These are phyloP conservation scores for Anolis sagrei DNA, from an alignment of 2,113 vertebrate genomes.

Conservation along the genomic window DNA sequence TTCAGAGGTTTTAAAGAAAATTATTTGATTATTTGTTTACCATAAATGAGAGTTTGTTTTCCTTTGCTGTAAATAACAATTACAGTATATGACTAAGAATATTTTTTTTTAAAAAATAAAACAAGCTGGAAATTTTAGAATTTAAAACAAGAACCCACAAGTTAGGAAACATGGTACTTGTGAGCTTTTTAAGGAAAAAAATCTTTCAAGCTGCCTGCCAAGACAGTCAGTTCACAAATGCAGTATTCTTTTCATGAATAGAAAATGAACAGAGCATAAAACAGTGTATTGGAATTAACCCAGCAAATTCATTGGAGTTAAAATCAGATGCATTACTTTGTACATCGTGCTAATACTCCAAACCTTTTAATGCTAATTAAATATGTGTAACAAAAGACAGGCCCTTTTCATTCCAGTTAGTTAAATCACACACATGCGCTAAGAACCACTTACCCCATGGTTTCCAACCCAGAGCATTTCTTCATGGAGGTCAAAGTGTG, in stretches of 20 bases:
- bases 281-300: not conserved
- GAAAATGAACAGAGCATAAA: not conserved
- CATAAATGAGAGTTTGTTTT: too few relatives aligned
- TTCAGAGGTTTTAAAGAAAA: not conserved
- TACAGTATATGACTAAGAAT: not conserved
- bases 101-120: not conserved
- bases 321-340: not conserved
- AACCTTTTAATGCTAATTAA: too few relatives aligned
- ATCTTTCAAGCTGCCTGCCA: not conserved
- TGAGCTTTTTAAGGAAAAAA: too few relatives aligned
- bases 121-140: not conserved
- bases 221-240: not conserved
- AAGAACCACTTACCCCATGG: constrained; percentile 85
- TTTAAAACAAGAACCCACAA: not conserved
- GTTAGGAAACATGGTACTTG: not conserved
- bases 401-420: not conserved
- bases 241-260: not conserved
- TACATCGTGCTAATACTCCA: not conserved
- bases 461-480: constrained; percentile 98
- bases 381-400: not conserved
- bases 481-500: constrained; percentile 95
- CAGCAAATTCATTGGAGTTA: not conserved
- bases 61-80: not conserved
- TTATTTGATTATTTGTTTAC: too few relatives aligned
- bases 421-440: not conserved